These are phyloP conservation scores for Mermis nigrescens DNA, from an alignment of 2,888 invertebrate species.

Conservation along the genomic window DNA sequence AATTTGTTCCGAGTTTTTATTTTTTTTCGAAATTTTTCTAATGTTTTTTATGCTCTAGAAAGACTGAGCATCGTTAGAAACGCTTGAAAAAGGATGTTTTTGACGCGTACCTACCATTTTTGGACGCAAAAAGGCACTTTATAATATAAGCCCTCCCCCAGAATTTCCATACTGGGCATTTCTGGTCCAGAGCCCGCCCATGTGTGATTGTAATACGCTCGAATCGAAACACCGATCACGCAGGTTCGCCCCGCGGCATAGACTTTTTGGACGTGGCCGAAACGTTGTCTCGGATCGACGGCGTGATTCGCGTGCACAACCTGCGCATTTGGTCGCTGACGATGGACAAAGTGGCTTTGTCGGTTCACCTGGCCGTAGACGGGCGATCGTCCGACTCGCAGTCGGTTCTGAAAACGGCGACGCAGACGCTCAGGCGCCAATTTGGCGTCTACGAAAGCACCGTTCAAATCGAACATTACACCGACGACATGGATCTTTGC, in stretches of 20 bases:
- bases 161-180: too few species aligned
- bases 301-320: slow-evolving; percentile 81
- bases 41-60: too few species aligned
- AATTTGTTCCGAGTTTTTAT: too few species aligned
- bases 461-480: slow-evolving; percentile 23
- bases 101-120: too few species aligned
- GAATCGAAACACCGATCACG: too few species aligned
- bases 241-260: slow-evolving; percentile 43
- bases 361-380: slow-evolving; percentile 90
- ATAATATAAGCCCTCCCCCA: too few species aligned
- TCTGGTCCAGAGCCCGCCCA: too few species aligned
- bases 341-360: slow-evolving; percentile 78
- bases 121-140: too few species aligned
- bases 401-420: slow-evolving; percentile 22
- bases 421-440: slow-evolving; percentile 22
- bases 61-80: too few species aligned
- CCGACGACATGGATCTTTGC: slow-evolving; percentile 18
- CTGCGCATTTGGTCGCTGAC: slow-evolving; percentile 91
- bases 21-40: too few species aligned
- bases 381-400: slow-evolving; percentile 33
- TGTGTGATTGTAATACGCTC: too few species aligned
- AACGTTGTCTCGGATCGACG: slow-evolving; percentile 62
- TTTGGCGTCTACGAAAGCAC: slow-evolving; percentile 30
- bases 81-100: too few species aligned
- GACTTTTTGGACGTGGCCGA: slow-evolving; percentile 54